Evolutionary conservation across 2,113 vertebrate species (phyloP).

Genomic region (Leucosticte australis): DNA sequence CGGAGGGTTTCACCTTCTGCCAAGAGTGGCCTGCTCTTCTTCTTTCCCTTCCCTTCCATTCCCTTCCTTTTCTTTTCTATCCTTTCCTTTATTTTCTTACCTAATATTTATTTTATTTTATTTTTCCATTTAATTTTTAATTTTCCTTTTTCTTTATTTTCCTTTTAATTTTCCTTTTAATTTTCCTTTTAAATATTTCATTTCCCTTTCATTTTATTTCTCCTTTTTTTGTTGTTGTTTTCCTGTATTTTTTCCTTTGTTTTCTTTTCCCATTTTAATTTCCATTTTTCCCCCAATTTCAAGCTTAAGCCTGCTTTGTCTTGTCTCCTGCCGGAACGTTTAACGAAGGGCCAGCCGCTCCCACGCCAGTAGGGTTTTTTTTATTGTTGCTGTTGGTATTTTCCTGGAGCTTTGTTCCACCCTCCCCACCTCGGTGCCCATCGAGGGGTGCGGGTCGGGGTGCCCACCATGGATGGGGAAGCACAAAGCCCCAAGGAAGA

Average conservation of each 20-base stretch:
- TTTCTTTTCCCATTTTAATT: not conserved
- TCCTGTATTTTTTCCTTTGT: rapidly evolving
- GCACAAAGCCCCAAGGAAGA: conserved; percentile 16
- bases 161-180: not conserved
- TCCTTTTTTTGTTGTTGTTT: rapidly evolving
- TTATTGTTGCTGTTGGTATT: not conserved
- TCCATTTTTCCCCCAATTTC: not conserved
- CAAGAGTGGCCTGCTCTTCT: not conserved
- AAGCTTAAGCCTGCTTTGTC: not conserved
- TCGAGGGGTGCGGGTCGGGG: not conserved
- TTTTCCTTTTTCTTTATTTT: not conserved
- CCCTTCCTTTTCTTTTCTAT: not conserved
- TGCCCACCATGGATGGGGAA: not conserved
- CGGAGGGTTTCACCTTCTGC: not conserved
- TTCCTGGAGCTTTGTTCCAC: not conserved
- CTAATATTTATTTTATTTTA: not conserved
- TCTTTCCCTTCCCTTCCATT: too few relatives aligned
- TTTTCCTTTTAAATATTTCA: rapidly evolving
- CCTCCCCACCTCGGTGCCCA: not conserved
- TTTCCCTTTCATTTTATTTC: rapidly evolving
- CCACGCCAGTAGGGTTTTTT: not conserved
- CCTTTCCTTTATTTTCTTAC: not conserved
- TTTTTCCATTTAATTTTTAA: rapidly evolving
- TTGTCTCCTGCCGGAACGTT: not conserved
- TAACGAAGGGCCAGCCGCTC: conserved; percentile 10